Evolutionary conservation across 2,113 vertebrate species (phyloP), one percentile per base, ranked within the genome.

Genomic region (Pitta sordida): DNA sequence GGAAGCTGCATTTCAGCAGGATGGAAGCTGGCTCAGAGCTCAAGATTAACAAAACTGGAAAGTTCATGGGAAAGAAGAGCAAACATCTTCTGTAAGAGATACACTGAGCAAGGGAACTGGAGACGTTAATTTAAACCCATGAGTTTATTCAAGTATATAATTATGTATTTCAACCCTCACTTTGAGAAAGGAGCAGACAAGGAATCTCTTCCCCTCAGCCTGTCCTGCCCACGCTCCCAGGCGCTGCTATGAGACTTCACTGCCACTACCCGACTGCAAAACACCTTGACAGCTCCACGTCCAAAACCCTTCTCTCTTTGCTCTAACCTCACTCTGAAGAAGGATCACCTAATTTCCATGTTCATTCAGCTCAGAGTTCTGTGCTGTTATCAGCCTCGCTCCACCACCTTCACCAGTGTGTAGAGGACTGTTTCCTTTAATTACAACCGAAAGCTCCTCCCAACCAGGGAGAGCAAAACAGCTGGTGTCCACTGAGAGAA

Each of bases 361-460:
- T 62, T 90, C 79, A 70, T 55, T 71, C 73, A 91, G 80, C 91
- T 91, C 85, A 26, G 48, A 94, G 85, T 83, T 88, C 87, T 92
- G 56, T 56, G 88, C 94, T 76, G 64, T 78, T 94, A 93, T 71
- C 94, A 95, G 91, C 80, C 88, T 83, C 22, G 1, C 88, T 88
- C 83, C 92, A 93, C 88, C 83, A 86, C 95, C 58, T 88, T 6
- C 88, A 88, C 85, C 44, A 23, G 76, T 20, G 3, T 11, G 68
- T 2, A 79, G 93, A 90, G 23, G 80, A 91, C 91, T 95, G 88
- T 68, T 92, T 18, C 48, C 41, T 93, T 94, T 95, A 95, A 96
- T 95, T 93, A 88, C 88, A 88, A 95, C 91, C 0, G n/a, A 95
- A 95, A 84, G 85, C 91, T 95, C 96, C 88, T 93, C 95, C 95